These are phyloP conservation scores for Percopsis omiscomaycus DNA, from an alignment of 2,797 vertebrate species.

Conservation along the genomic window DNA sequence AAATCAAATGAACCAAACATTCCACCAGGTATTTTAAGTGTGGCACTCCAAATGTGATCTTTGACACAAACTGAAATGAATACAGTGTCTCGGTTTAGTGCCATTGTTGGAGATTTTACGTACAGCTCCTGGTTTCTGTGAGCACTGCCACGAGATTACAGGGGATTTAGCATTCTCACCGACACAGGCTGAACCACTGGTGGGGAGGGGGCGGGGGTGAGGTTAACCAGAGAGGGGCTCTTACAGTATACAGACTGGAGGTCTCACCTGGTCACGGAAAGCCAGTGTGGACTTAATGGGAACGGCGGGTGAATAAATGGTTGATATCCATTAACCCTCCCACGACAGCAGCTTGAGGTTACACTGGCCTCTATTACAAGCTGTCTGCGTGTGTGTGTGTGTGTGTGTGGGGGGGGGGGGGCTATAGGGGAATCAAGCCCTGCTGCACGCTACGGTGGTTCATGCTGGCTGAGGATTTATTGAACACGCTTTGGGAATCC, in stretches of 20 bases:
- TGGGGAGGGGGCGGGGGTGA: slow-evolving; percentile 49
- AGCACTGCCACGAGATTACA: slow-evolving; percentile 28
- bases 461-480: slow-evolving; percentile 68
- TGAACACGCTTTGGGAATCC: slow-evolving; percentile 71
- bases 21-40: no score
- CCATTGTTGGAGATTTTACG: no score
- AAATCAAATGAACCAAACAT: no score
- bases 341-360: slow-evolving; percentile 50
- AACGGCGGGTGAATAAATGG: slow-evolving; percentile 73
- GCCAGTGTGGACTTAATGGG: slow-evolving; percentile 56
- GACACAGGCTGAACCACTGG: slow-evolving; percentile 16
- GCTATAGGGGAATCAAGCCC: slow-evolving; percentile 49
- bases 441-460: slow-evolving; percentile 66
- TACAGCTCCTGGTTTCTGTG: no score
- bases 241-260: slow-evolving; percentile 47
- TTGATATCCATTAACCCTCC: slow-evolving; percentile 68
- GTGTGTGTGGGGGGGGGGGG: slow-evolving; percentile 12
- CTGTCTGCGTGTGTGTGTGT: slow-evolving; percentile 20
- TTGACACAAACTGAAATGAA: no score
- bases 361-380: slow-evolving; percentile 15
- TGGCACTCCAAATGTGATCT: no score
- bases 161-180: slow-evolving; percentile 34
- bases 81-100: no score
- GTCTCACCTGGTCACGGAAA: slow-evolving; percentile 57
- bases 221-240: slow-evolving; percentile 62